Conservation (phyloP, 2,113 vertebrate species). For the Chaetodon trifascialis region DNA sequence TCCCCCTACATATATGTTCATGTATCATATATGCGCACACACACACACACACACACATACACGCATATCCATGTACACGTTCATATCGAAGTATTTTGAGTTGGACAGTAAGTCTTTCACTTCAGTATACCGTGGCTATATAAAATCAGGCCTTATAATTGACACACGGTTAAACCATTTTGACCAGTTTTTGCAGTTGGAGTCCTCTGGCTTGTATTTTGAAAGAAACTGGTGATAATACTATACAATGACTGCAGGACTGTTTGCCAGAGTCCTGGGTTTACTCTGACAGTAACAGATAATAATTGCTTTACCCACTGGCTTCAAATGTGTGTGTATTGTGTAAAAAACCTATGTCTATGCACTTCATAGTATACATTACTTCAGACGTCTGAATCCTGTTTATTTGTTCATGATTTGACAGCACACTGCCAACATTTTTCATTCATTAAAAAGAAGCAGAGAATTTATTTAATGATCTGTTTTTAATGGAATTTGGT, state of each 20-base stretch:
- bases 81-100: too few species aligned
- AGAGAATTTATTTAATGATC: background rate
- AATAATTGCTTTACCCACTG: background rate
- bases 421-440: background rate
- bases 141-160: too few species aligned
- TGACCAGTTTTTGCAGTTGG: too few species aligned
- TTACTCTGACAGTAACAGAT: background rate
- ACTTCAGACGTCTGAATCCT: background rate
- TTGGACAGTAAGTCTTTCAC: too few species aligned
- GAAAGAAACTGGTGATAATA: slow-evolving; percentile 1
- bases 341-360: background rate
- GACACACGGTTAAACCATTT: too few species aligned
- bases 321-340: background rate
- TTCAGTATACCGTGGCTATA: too few species aligned
- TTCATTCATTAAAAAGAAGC: background rate
- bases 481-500: background rate
- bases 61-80: too few species aligned
- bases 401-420: background rate
- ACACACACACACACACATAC: too few species aligned
- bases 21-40: too few species aligned
- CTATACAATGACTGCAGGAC: background rate
- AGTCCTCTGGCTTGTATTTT: background rate
- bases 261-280: background rate
- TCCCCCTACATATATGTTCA: too few species aligned
- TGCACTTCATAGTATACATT: background rate